Evolutionary conservation across 2,888 invertebrate genomes (phyloP), one percentile per base, ranked within the genome.

Genomic region (Cyrtodaria siliqua): DNA sequence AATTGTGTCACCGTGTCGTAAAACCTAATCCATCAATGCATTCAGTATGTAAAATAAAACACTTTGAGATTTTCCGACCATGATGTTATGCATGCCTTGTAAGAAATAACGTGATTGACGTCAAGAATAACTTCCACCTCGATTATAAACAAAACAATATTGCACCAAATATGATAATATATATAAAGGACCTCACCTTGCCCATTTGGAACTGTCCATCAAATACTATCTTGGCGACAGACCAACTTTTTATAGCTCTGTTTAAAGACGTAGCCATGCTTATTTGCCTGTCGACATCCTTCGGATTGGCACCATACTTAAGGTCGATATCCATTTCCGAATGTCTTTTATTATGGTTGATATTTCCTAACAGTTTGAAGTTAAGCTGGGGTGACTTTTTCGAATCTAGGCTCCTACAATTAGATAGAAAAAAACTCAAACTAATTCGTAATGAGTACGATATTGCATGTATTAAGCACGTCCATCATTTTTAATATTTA

Each of bases 321-420:
- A 86, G 26, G 33, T 79, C 70, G 24, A 82, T n/a, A 23, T 70
- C 68, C 16, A 76, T 55, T n/a, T 79, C 80, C 8, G 84, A 79
- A 33, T 70, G 72, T 60, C 78, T 80, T 18, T 62, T 75, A 60
- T 83, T 86, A 55, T 82, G 80, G 49, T 79, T 70, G 14, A 84
- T 24, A 42, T 83, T 75, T 2, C 76, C 53, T 16, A 63, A 27
- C 20, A 78, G 18, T 38, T 82, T 80, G 38, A 83, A 55, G 53
- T 82, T 84, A 26, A 56, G 38, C 14, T 73, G 53, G 2, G 82
- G 53, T 23, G 61, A 61, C 26, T 60, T 62, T 38, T 83, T 86
- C 6, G 84, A 77, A 1, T 53, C 66, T 3, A 84, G n/a, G 18
- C 66, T 78, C 47, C 86, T 86, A 64, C 23, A 68, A 62, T 59